Conservation (phyloP, 2,888 invertebrate species). For the Agrotis segetum region DNA sequence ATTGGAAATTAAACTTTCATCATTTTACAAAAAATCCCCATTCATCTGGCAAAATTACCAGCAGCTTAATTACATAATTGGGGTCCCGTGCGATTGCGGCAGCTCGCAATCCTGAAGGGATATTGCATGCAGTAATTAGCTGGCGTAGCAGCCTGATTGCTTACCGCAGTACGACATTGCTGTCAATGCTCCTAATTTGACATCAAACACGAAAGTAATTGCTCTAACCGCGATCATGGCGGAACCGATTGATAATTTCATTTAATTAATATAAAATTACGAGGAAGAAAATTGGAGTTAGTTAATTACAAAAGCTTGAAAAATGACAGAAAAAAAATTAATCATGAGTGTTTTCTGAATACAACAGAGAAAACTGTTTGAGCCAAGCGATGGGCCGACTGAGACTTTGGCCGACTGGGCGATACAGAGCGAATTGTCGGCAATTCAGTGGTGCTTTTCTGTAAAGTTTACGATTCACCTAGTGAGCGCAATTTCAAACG, state of each 20-base stretch:
- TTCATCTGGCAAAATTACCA: conserved; percentile 1
- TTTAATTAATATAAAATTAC: background rate
- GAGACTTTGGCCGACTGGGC: too few relatives aligned
- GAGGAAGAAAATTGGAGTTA: background rate
- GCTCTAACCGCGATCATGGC: conserved; percentile 8
- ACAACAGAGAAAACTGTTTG: too few relatives aligned
- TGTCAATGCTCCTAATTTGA: conserved; percentile 54
- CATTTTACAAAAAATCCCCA: background rate
- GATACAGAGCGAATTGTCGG: too few relatives aligned
- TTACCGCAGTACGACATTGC: conserved; percentile 45
- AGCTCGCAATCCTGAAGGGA: conserved; percentile 45
- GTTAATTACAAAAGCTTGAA: background rate
- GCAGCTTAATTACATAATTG: conserved; percentile 8
- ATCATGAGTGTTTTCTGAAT: too few relatives aligned
- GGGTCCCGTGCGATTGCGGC: conserved; percentile 10
- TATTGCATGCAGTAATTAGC: conserved; percentile 57
- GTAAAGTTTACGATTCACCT: too few relatives aligned
- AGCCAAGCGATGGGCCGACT: too few relatives aligned
- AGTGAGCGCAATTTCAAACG: too few relatives aligned
- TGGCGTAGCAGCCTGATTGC: conserved; percentile 44
- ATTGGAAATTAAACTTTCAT: background rate
- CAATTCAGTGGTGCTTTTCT: too few relatives aligned
- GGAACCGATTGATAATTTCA: background rate
- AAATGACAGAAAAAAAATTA: background rate
- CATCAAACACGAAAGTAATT: conserved; percentile 51